Evolutionary conservation across 2,888 invertebrate species (phyloP), one percentile per base, ranked within the genome.

Genomic region (Corythucha ciliata): DNA sequence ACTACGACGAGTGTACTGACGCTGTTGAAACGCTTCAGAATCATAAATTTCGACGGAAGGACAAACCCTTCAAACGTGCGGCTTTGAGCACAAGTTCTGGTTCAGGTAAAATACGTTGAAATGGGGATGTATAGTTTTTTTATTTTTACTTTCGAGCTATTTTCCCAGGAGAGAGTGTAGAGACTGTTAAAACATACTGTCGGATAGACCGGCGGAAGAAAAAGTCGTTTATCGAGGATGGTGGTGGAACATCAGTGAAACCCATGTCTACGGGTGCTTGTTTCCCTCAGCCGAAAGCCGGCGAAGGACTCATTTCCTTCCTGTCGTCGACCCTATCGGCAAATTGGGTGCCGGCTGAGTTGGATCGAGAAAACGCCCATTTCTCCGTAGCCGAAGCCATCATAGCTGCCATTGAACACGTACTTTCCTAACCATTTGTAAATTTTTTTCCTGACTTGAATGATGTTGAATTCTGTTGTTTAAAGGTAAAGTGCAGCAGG

Each of bases 281-380:
- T 34, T 78, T 80, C 63, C 78, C 79, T 1, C 69, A 71, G 52
- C 80, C 81, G 2, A 66, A 67, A 2, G 73, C 78, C 64, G 82
- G 83, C 1, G 84, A 86, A 68, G 82, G 80, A 60, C 68, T 87
- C 34, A 76, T 78, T 5, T 78, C 79, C 40, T 87, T 83, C 65
- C 68, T 87, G 25, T 78, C 81, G 2, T 81, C 81, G 18, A 77
- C 80, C 41, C 79, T 82, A 59, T 80, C 81, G 63, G 74, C 79
- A 25, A 74, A 78, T 55, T 72, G 77, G 18, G 34, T 40, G 12
- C 81, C 81, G 63, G 86, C 84, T 0, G 84, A 85, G 63, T 69
- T 87, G 52, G 87, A 87, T 63, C 70, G 86, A 63, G 88, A 89
- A 69, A 88, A 88, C 69, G 86, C 87, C 1, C 88, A 89, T 69